These are phyloP conservation scores for Stenodema calcarata DNA, from an alignment of 2,888 invertebrate genomes.

Conservation along the genomic window DNA sequence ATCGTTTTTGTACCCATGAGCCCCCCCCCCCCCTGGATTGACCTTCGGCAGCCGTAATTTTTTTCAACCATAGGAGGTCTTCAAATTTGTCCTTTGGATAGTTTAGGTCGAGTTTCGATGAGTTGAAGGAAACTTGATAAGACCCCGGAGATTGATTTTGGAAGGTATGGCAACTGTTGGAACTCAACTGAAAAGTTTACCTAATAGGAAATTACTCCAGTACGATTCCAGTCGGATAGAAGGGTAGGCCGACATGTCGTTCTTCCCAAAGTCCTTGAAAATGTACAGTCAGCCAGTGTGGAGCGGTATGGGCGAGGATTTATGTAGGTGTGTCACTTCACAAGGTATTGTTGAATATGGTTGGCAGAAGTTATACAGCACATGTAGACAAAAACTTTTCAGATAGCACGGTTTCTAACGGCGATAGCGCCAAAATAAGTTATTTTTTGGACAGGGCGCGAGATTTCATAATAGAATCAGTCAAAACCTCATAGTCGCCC, in stretches of 20 bases:
- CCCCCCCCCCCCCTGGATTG: too few species aligned
- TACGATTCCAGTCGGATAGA: background rate
- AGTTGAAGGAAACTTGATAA: background rate
- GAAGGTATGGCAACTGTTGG: background rate
- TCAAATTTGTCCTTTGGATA: background rate
- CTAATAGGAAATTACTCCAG: background rate
- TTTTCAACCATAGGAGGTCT: conserved; percentile 6
- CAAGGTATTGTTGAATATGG: conserved; percentile 9
- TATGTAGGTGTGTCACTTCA: background rate
- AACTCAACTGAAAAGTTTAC: background rate
- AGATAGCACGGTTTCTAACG: too few species aligned
- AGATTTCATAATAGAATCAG: too few species aligned
- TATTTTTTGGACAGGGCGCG: too few species aligned
- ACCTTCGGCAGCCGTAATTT: too few species aligned
- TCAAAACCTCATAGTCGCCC: too few species aligned
- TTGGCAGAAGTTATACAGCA: too few species aligned
- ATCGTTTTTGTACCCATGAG: too few species aligned
- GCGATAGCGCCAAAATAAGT: too few species aligned
- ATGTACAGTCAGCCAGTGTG: background rate
- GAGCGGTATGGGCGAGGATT: background rate
- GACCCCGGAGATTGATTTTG: background rate
- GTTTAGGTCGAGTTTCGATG: background rate
- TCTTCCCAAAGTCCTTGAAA: background rate
- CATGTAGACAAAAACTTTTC: too few species aligned
- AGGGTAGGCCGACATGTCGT: background rate